Conservation (phyloP, 1,140 invertebrate species). For the Epicauta chinensis region DNA sequence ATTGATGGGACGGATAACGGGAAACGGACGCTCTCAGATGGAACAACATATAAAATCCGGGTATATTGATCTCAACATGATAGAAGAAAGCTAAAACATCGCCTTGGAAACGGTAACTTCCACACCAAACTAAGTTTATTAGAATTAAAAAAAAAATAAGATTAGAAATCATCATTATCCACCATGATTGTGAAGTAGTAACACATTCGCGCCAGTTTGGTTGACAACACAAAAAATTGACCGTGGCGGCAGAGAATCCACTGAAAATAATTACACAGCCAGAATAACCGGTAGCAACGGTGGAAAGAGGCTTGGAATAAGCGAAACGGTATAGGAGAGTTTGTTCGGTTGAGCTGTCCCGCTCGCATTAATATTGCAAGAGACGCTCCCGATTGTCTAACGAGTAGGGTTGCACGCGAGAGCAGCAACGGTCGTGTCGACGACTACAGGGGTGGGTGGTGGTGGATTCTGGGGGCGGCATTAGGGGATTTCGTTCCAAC, state of each 20-base stretch:
- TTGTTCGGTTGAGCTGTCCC: constrained; percentile 16
- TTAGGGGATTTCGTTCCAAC: constrained; percentile 3
- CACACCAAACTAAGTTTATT: no score
- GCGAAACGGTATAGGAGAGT: no score
- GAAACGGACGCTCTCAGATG: no score
- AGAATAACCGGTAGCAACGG: not conserved
- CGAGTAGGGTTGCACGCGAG: constrained; percentile 28
- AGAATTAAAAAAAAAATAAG: no score
- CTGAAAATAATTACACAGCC: constrained; percentile 10
- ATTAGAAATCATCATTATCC: no score
- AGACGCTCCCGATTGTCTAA: constrained; percentile 36
- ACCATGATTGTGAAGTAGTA: no score
- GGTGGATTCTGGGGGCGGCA: constrained; percentile 7
- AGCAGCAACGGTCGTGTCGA: constrained; percentile 15
- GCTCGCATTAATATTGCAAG: constrained; percentile 32
- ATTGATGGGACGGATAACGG: no score
- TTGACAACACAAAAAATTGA: constrained; percentile 6
- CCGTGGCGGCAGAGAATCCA: constrained; percentile 6
- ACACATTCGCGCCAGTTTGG: no score
- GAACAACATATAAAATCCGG: no score
- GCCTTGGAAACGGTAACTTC: no score
- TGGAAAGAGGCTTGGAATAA: constrained; percentile 1
- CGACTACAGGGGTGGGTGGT: constrained; percentile 4
- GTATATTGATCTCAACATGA: no score
- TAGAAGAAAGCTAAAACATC: no score